A percentile compares a stretch with the other conserved stretches of the same genome.
These are phyloP conservation scores for Amphipoea lucens DNA, from an alignment of 2,888 invertebrate species.

Conservation along the genomic window DNA sequence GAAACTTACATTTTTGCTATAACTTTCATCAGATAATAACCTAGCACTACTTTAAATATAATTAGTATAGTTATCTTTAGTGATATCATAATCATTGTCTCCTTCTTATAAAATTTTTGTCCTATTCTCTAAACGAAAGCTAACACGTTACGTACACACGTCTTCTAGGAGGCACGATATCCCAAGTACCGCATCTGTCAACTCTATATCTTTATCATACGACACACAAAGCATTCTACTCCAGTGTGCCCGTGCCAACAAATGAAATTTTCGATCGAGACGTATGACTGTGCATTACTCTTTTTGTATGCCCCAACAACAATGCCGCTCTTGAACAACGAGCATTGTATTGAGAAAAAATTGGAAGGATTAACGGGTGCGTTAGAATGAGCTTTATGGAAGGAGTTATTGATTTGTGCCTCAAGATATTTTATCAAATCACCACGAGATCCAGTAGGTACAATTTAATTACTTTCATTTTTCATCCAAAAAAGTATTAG, in stretches of 20 bases:
- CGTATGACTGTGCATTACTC: slow-evolving; percentile 84
- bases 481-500: neutral
- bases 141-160: neutral
- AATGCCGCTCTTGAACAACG: slow-evolving; percentile 76
- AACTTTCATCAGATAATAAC: neutral
- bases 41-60: neutral
- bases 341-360: slow-evolving; percentile 74
- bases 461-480: neutral
- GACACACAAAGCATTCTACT: slow-evolving; percentile 79
- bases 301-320: slow-evolving; percentile 82
- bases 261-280: slow-evolving; percentile 87
- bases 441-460: neutral
- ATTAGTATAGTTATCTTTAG: neutral
- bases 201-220: slow-evolving; percentile 73
- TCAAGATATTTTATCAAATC: slow-evolving; percentile 1
- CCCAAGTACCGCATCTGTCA: slow-evolving; percentile 70
- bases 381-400: slow-evolving; percentile 14
- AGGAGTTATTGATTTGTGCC: neutral
- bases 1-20: neutral
- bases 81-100: neutral
- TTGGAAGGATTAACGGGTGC: slow-evolving; percentile 1
- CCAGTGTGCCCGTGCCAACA: slow-evolving; percentile 79
- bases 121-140: neutral
- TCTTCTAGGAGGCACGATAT: slow-evolving; percentile 52
- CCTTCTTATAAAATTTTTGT: neutral